Evolutionary conservation across 1,140 invertebrate species (phyloP).

Genomic region (Choristoneura fumiferana): DNA sequence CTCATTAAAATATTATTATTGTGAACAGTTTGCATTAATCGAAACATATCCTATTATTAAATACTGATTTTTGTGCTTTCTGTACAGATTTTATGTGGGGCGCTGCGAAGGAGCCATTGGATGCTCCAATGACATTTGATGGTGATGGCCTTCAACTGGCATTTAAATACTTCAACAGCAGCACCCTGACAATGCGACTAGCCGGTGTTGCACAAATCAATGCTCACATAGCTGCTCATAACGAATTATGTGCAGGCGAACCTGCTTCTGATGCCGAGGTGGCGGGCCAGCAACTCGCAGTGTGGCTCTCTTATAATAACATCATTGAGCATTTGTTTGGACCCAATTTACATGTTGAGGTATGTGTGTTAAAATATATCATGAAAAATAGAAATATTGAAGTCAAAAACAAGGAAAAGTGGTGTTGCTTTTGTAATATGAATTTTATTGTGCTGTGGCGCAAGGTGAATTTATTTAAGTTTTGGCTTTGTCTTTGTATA

Average conservation of each 20-base stretch:
- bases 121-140: slow-evolving; percentile 92
- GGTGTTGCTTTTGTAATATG: too few species aligned
- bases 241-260: slow-evolving; percentile 93
- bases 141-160: slow-evolving; percentile 93
- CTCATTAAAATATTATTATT: too few species aligned
- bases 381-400: too few species aligned
- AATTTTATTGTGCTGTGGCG: too few species aligned
- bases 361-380: too few species aligned
- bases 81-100: slow-evolving; percentile 94
- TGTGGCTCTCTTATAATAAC: slow-evolving; percentile 94
- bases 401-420: too few species aligned
- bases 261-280: slow-evolving; percentile 90
- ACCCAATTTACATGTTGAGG: slow-evolving; percentile 96
- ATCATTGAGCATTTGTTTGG: slow-evolving; percentile 97
- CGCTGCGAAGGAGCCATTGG: slow-evolving; percentile 93
- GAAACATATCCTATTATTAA: too few species aligned
- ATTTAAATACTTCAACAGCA: slow-evolving; percentile 96
- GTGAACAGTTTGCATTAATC: too few species aligned
- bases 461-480: too few species aligned
- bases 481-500: too few species aligned
- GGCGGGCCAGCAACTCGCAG: slow-evolving; percentile 89
- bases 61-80: too few species aligned
- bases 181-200: slow-evolving; percentile 94
- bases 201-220: slow-evolving; percentile 96
- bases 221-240: slow-evolving; percentile 93